Conservation (phyloP, 2,888 invertebrate genomes). For the Agriotes lineatus region DNA sequence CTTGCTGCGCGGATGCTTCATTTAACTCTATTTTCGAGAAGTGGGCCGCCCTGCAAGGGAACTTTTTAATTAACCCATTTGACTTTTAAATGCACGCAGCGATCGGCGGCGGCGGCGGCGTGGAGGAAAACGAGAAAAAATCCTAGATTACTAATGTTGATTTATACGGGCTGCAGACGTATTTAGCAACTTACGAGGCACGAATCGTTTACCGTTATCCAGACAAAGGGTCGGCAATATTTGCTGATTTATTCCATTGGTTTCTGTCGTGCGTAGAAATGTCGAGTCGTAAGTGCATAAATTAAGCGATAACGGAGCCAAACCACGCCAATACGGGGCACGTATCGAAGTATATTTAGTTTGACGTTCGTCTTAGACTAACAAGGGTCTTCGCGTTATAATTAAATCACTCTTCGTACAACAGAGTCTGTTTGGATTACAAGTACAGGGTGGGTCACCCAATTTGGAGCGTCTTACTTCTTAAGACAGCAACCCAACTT, state of each 20-base stretch:
- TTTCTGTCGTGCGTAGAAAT: background rate
- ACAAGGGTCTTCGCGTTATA: too few species aligned
- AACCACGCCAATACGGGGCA: too few species aligned
- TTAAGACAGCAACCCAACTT: too few species aligned
- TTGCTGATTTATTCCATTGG: background rate
- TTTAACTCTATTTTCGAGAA: conserved; percentile 29
- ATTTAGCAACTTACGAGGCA: background rate
- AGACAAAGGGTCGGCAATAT: background rate
- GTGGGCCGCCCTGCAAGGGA: conserved; percentile 8
- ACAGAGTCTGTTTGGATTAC: too few species aligned
- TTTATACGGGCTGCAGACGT: conserved; percentile 3
- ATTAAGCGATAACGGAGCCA: background rate
- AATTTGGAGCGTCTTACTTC: too few species aligned
- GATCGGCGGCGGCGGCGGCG: conserved; percentile 10
- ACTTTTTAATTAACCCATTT: conserved; percentile 33
- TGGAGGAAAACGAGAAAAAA: background rate
- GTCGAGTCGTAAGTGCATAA: background rate
- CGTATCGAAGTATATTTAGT: too few species aligned
- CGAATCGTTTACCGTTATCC: background rate
- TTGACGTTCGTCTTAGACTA: too few species aligned
- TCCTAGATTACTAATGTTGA: conserved; percentile 3
- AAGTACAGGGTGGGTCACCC: too few species aligned
- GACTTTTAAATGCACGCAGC: conserved; percentile 25
- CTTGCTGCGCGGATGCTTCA: conserved; percentile 19
- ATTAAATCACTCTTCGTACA: too few species aligned